phyloP scores from a whole-genome alignment of 2,797 vertebrate species.

The Mus caroli region DNA sequence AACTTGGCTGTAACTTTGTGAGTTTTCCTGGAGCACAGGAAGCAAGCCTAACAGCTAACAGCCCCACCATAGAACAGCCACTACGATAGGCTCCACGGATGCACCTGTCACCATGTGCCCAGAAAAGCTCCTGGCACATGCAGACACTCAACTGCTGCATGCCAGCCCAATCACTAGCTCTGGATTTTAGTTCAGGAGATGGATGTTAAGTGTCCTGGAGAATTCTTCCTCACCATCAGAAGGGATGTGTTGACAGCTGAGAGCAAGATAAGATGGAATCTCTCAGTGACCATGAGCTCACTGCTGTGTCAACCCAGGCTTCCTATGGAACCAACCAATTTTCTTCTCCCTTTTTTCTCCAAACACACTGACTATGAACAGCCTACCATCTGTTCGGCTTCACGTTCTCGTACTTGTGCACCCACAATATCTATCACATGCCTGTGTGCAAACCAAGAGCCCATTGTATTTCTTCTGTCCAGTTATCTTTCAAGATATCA shows the following conservation, averaged over 20 bases:
- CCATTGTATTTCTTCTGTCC: neutral
- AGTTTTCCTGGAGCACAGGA: neutral
- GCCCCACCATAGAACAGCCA: neutral
- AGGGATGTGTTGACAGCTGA: slow-evolving; percentile 2
- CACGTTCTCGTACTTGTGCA: neutral
- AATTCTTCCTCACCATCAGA: neutral
- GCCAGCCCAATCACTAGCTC: too few species aligned
- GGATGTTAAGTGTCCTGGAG: neutral
- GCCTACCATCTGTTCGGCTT: rapidly evolving
- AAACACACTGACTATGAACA: too few species aligned
- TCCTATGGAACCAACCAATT: neutral
- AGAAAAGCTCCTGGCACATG: too few species aligned
- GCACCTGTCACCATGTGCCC: neutral
- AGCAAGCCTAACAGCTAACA: too few species aligned
- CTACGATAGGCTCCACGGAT: neutral
- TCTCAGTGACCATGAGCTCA: neutral
- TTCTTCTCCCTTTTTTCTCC: neutral
- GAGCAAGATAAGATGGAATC: slow-evolving; percentile 13
- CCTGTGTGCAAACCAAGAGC: neutral
- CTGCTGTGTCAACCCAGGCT: neutral
- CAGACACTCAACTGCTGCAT: rapidly evolving
- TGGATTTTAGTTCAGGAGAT: neutral
- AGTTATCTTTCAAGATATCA: neutral
- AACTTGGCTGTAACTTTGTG: neutral
- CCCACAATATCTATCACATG: rapidly evolving